phyloP scores from a whole-genome alignment of 2,113 vertebrate species.

The Tyrannus savana region DNA sequence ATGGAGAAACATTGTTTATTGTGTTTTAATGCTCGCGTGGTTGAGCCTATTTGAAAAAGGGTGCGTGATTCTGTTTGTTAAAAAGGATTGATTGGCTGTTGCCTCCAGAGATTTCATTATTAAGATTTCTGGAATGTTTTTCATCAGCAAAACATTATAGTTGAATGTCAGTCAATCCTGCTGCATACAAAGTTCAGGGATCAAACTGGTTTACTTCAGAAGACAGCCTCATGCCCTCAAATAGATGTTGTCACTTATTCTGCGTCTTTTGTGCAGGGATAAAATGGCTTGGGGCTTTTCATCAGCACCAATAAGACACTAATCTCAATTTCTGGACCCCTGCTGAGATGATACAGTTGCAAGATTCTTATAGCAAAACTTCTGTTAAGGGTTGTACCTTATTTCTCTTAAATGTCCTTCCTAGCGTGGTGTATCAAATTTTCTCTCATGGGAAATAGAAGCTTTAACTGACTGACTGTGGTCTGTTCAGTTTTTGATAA shows the following conservation, averaged over 20 bases:
- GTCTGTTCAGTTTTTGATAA: background rate
- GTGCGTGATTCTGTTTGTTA: background rate
- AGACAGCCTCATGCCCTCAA: background rate
- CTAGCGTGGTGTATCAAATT: background rate
- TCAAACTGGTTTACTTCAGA: background rate
- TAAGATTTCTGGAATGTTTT: slow-evolving; percentile 1
- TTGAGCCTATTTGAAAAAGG: background rate
- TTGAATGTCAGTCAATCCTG: background rate
- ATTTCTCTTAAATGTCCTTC: background rate
- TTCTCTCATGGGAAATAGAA: background rate
- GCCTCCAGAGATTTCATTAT: background rate
- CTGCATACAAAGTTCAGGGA: background rate
- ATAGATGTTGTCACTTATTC: background rate
- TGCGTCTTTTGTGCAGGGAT: background rate
- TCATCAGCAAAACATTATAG: background rate
- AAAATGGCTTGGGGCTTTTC: background rate
- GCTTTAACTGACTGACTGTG: background rate
- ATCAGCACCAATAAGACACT: background rate
- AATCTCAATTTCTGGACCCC: background rate
- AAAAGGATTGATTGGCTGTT: background rate
- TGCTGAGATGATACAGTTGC: background rate
- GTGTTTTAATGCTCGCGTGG: background rate
- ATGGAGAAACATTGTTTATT: slow-evolving; percentile 2
- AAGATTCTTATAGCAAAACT: background rate
- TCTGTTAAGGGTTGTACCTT: background rate